A percentile compares a stretch with the other conserved stretches of the same genome.
phyloP scores from a whole-genome alignment of 2,888 invertebrate species.

The Eutolmus rufibarbis region DNA sequence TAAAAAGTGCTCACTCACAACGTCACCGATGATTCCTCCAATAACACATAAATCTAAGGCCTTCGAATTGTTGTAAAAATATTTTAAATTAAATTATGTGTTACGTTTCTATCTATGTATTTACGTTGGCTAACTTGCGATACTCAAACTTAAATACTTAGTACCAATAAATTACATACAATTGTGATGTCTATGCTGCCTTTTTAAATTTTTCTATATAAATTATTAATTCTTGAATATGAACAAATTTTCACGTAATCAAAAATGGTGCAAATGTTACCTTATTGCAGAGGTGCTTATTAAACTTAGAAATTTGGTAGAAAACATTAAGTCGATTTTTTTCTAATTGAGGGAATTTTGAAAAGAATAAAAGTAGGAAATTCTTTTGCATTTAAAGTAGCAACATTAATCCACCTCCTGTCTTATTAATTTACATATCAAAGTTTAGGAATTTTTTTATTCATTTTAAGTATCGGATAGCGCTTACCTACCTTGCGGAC shows the following conservation, averaged over 20 bases:
- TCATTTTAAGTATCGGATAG: background rate
- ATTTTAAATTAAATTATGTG: background rate
- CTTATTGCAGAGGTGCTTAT: background rate
- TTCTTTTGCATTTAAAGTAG: background rate
- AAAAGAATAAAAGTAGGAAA: background rate
- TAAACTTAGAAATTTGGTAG: background rate
- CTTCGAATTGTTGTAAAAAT: background rate
- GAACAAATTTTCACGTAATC: background rate
- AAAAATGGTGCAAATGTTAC: background rate
- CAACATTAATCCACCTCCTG: background rate
- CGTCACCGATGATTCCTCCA: background rate
- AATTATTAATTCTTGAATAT: background rate
- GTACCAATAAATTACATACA: background rate
- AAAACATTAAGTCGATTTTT: background rate
- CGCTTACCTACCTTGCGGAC: background rate
- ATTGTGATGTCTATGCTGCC: background rate
- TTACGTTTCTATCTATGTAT: background rate
- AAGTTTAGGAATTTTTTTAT: background rate
- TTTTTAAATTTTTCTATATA: background rate
- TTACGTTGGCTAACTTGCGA: background rate
- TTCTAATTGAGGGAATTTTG: background rate
- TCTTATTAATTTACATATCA: background rate
- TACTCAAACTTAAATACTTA: background rate
- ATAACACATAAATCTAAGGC: background rate
- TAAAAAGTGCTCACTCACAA: background rate